phyloP scores from a whole-genome alignment of 2,797 vertebrate species.

The Percopsis omiscomaycus region DNA sequence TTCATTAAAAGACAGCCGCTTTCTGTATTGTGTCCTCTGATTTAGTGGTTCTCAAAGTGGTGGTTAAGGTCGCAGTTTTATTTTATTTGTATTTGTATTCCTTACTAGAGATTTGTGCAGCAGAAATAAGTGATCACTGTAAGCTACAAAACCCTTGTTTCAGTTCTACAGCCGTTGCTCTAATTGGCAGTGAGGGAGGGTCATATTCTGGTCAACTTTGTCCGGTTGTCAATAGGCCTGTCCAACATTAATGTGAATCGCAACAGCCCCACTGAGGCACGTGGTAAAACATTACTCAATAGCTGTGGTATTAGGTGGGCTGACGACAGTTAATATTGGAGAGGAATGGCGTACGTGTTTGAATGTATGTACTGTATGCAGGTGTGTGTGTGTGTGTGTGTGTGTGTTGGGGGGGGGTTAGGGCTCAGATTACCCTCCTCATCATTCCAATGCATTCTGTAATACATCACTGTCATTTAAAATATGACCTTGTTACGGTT shows the following conservation, averaged over 20 bases:
- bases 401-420: slow-evolving; percentile 32
- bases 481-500: slow-evolving; percentile 45
- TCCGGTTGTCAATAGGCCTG: slow-evolving; percentile 24
- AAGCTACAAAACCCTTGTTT: too few species aligned
- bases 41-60: too few species aligned
- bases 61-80: too few species aligned
- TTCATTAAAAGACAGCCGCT: slow-evolving; percentile 16
- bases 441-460: slow-evolving; percentile 59
- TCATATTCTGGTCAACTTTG: not conserved
- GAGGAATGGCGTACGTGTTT: slow-evolving; percentile 1
- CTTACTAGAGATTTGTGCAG: too few species aligned
- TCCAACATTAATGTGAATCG: slow-evolving; percentile 20
- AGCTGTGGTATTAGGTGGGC: slow-evolving; percentile 10
- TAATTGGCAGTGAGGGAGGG: slow-evolving; percentile 28
- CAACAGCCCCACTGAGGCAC: slow-evolving; percentile 19
- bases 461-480: slow-evolving; percentile 58
- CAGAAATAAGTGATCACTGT: too few species aligned
- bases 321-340: slow-evolving; percentile 3
- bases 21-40: not conserved
- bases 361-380: slow-evolving; percentile 12
- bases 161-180: not conserved
- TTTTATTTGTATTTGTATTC: too few species aligned
- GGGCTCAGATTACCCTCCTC: slow-evolving; percentile 58
- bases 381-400: slow-evolving; percentile 10
- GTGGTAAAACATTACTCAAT: slow-evolving; percentile 25